Conservation (phyloP, 2,888 invertebrate genomes). For the Protophormia terraenovae region DNA sequence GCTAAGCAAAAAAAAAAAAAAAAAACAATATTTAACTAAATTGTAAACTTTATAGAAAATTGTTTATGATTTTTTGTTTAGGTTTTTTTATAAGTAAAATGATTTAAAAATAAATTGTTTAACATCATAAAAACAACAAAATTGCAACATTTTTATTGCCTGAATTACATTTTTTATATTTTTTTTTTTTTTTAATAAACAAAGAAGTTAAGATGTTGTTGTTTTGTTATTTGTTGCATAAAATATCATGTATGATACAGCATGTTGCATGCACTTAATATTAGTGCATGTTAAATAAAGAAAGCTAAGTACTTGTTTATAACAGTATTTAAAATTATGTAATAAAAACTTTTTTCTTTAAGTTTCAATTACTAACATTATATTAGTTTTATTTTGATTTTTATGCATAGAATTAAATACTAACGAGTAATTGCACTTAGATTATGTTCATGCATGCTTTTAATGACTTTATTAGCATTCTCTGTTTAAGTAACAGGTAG, state of each 20-base stretch:
- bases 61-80: neutral
- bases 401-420: neutral
- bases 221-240: constrained; percentile 25
- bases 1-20: neutral
- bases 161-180: constrained; percentile 15
- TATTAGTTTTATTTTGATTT: neutral
- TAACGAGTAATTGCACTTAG: neutral
- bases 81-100: neutral
- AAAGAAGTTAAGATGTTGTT: constrained; percentile 23
- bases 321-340: neutral
- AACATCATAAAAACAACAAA: neutral
- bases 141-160: neutral
- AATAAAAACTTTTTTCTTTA: neutral
- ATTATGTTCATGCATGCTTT: neutral
- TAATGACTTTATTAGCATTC: neutral
- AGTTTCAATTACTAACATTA: constrained; percentile 16
- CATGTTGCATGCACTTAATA: neutral
- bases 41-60: neutral
- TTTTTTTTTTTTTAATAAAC: constrained; percentile 26
- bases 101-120: constrained; percentile 19
- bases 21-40: neutral
- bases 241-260: neutral
- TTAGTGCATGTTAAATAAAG: constrained; percentile 40
- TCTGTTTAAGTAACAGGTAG: no score
- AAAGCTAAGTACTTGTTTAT: constrained; percentile 27